A percentile compares a stretch with the other conserved stretches of the same genome.
phyloP scores from a whole-genome alignment of 2,113 vertebrate genomes.

The Xenotilapia caudafasciata region DNA sequence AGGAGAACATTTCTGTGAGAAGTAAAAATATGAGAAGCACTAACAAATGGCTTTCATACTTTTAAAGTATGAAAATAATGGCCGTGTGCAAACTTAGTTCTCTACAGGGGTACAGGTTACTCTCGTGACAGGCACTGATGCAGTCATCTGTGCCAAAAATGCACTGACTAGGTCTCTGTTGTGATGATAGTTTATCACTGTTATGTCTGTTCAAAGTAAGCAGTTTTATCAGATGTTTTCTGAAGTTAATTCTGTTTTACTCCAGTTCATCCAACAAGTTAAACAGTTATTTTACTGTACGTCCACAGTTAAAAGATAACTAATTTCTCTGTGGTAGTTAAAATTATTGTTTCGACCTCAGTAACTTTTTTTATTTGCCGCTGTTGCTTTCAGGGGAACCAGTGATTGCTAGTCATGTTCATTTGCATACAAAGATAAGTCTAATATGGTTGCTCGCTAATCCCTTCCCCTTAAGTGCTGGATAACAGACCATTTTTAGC shows the following conservation, averaged over 20 bases:
- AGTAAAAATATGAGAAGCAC: neutral
- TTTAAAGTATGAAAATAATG: neutral
- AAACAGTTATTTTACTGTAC: conserved; percentile 15
- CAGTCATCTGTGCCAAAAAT: conserved; percentile 22
- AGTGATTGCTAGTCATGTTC: conserved; percentile 70
- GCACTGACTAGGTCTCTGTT: conserved; percentile 10
- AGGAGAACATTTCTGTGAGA: neutral
- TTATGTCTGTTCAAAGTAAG: conserved; percentile 14
- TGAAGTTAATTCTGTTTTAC: conserved; percentile 13
- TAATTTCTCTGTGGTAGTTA: conserved; percentile 46
- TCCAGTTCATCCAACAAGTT: neutral
- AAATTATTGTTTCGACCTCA: conserved; percentile 62
- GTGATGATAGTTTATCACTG: conserved; percentile 27
- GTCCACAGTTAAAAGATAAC: conserved; percentile 8
- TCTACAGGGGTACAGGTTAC: neutral
- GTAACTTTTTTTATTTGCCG: conserved; percentile 66
- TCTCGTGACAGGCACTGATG: neutral
- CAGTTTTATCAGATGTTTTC: neutral
- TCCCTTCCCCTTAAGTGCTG: conserved; percentile 70
- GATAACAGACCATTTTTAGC: conserved; percentile 73
- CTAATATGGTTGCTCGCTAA: conserved; percentile 70
- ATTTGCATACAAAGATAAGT: conserved; percentile 77
- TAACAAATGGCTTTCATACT: neutral
- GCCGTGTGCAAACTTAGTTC: neutral
- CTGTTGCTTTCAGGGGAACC: conserved; percentile 64